Evolutionary conservation across 2,888 invertebrate species (phyloP).

Genomic region (Latheticus oryzae): DNA sequence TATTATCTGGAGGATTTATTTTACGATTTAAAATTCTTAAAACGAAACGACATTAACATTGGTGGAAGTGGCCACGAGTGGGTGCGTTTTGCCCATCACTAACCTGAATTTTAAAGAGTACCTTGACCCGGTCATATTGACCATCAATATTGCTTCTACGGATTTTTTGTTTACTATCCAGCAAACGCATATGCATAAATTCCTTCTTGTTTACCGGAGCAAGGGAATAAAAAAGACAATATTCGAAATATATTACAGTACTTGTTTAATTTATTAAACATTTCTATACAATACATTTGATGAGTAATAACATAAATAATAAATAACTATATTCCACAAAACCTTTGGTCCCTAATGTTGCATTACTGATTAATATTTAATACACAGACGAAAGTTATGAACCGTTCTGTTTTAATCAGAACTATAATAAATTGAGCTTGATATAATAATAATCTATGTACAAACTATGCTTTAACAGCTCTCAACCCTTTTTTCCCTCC

Average conservation of each 20-base stretch:
- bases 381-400: slow-evolving; percentile 41
- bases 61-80: slow-evolving; percentile 39
- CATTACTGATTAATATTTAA: slow-evolving; percentile 40
- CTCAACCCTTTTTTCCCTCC: slow-evolving; percentile 67
- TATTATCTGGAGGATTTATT: too few relatives aligned
- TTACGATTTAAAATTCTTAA: slow-evolving; percentile 32
- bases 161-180: too few relatives aligned
- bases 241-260: slow-evolving; percentile 19
- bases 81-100: slow-evolving; percentile 40
- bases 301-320: slow-evolving; percentile 55
- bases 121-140: slow-evolving; percentile 51
- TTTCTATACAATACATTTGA: slow-evolving; percentile 36
- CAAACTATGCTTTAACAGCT: slow-evolving; percentile 54
- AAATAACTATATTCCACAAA: slow-evolving; percentile 62
- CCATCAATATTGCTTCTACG: too few relatives aligned
- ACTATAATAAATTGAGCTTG: slow-evolving; percentile 38
- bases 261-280: background rate
- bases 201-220: too few relatives aligned
- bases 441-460: slow-evolving; percentile 43
- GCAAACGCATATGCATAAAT: too few relatives aligned
- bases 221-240: too few relatives aligned
- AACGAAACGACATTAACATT: slow-evolving; percentile 38
- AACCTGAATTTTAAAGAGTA: slow-evolving; percentile 50
- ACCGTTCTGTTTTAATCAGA: too few relatives aligned
- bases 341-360: slow-evolving; percentile 64